Conservation (phyloP, 2,888 invertebrate species). For the Zeuzera pyrina region DNA sequence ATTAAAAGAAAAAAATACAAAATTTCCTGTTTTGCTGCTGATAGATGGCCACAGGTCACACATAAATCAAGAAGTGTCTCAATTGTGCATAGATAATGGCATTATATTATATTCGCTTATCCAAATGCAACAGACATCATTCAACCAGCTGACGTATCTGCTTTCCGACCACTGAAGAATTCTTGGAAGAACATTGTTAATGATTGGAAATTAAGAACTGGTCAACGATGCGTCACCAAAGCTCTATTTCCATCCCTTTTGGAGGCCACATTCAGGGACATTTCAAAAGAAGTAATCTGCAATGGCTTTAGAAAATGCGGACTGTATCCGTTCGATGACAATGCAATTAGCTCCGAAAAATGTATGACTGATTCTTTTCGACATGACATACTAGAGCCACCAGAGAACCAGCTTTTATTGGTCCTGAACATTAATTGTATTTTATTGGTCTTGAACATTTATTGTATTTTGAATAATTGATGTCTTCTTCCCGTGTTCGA, state of each 20-base stretch:
- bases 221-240: slow-evolving; percentile 6
- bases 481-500: too few relatives aligned
- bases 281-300: slow-evolving; percentile 6
- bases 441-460: too few relatives aligned
- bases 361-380: too few relatives aligned
- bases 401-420: too few relatives aligned
- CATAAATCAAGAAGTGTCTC: slow-evolving; percentile 8
- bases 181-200: slow-evolving; percentile 8
- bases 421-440: too few relatives aligned
- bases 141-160: slow-evolving; percentile 12
- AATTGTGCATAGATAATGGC: slow-evolving; percentile 9
- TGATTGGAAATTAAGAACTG: slow-evolving; percentile 7
- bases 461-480: too few relatives aligned
- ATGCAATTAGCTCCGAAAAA: too few relatives aligned
- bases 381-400: too few relatives aligned
- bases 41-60: slow-evolving; percentile 9
- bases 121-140: slow-evolving; percentile 11
- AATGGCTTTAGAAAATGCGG: slow-evolving; percentile 10
- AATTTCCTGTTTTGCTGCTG: slow-evolving; percentile 11
- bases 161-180: slow-evolving; percentile 10
- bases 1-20: slow-evolving; percentile 4
- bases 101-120: slow-evolving; percentile 10
- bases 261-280: too few relatives aligned
- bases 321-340: slow-evolving; percentile 5
- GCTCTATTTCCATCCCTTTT: slow-evolving; percentile 9